These are phyloP conservation scores for Cheilosia vulpina DNA, from an alignment of 2,888 invertebrate genomes.

Conservation along the genomic window DNA sequence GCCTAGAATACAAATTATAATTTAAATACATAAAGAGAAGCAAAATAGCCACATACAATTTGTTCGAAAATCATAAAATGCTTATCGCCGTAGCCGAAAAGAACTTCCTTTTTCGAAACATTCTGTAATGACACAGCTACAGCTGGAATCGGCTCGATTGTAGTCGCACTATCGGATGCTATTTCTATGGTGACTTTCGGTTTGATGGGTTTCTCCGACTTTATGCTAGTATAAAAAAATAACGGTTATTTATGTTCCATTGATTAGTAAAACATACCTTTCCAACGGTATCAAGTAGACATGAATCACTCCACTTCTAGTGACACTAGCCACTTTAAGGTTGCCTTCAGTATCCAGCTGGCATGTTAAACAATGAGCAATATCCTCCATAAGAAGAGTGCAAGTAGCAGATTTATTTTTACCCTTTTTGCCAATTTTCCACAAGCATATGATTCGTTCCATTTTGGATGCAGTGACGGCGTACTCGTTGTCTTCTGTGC, in stretches of 20 bases:
- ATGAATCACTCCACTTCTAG: conserved; percentile 91
- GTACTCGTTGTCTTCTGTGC: conserved; percentile 78
- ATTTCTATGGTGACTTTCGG: conserved; percentile 87
- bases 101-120: conserved; percentile 82
- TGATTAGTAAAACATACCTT: conserved; percentile 83
- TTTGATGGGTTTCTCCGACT: conserved; percentile 86
- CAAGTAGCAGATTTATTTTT: conserved; percentile 85
- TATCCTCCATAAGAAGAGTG: conserved; percentile 89
- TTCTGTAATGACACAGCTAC: conserved; percentile 83
- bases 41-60: conserved; percentile 82
- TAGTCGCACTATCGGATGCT: conserved; percentile 85
- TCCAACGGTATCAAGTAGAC: conserved; percentile 91
- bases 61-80: conserved; percentile 86
- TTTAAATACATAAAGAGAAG: background rate
- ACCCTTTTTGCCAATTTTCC: conserved; percentile 82
- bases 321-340: conserved; percentile 84
- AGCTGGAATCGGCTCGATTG: conserved; percentile 85
- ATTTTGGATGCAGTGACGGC: conserved; percentile 81
- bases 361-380: conserved; percentile 85
- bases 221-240: conserved; percentile 77
- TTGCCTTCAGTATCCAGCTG: conserved; percentile 84
- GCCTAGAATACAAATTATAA: conserved; percentile 79
- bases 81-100: conserved; percentile 86
- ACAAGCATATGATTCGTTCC: conserved; percentile 82
- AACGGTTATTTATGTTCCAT: background rate